phyloP scores from a whole-genome alignment of 1,140 invertebrate species.

The Cyphomyrmex costatus region DNA sequence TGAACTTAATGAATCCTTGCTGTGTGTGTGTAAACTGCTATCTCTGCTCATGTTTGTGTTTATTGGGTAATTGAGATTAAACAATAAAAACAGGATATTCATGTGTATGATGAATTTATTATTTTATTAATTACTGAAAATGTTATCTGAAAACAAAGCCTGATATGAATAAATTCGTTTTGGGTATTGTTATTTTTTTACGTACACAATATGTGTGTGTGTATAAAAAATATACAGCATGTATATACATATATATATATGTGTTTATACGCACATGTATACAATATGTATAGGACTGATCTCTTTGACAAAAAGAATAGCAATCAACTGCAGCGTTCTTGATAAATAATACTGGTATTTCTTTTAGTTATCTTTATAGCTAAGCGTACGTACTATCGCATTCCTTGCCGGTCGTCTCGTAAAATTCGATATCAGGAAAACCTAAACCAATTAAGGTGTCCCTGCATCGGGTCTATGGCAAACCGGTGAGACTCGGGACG shows the following conservation, averaged over 20 bases:
- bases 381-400: slow-evolving; percentile 7
- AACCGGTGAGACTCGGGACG: slow-evolving; percentile 17
- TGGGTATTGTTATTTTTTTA: too few relatives aligned
- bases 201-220: too few relatives aligned
- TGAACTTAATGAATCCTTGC: too few relatives aligned
- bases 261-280: not conserved
- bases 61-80: too few relatives aligned
- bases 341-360: slow-evolving; percentile 50
- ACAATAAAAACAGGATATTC: too few relatives aligned
- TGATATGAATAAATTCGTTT: too few relatives aligned
- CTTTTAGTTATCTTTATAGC: slow-evolving; percentile 65
- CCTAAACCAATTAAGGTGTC: slow-evolving; percentile 74
- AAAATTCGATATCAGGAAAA: slow-evolving; percentile 70
- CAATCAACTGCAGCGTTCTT: not conserved
- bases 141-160: too few relatives aligned
- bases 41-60: too few relatives aligned
- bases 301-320: not conserved
- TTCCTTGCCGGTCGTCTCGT: slow-evolving; percentile 45
- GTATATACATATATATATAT: not conserved
- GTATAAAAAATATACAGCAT: too few relatives aligned
- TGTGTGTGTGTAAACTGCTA: too few relatives aligned
- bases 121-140: too few relatives aligned
- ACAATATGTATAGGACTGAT: slow-evolving; percentile 2
- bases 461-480: not conserved
- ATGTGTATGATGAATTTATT: too few relatives aligned